Conservation (phyloP, 1,140 invertebrate genomes). For the Drosophila cardini region DNA sequence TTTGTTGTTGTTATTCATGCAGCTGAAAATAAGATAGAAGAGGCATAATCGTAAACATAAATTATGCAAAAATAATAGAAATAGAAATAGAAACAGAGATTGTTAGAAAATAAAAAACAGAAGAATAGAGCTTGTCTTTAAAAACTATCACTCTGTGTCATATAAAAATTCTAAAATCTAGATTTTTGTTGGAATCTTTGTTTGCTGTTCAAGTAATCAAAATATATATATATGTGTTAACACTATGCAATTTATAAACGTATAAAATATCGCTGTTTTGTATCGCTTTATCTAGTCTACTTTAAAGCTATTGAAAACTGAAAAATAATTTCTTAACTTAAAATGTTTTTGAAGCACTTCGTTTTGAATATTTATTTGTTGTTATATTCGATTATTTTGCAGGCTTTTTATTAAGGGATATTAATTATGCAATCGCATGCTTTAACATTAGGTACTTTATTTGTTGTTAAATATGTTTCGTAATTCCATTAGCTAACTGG, state of each 20-base stretch:
- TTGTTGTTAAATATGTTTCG: conserved; percentile 12
- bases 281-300: conserved; percentile 34
- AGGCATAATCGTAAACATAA: conserved; percentile 64
- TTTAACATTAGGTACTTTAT: conserved; percentile 38
- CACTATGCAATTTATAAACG: conserved; percentile 44
- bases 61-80: conserved; percentile 36
- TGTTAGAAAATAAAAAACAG: neutral
- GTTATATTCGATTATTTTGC: neutral
- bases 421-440: conserved; percentile 22
- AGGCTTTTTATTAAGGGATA: neutral
- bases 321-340: conserved; percentile 5
- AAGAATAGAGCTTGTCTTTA: conserved; percentile 6
- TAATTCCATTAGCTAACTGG: conserved; percentile 11
- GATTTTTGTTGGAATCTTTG: conserved; percentile 10
- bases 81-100: conserved; percentile 18
- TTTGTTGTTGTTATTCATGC: conserved; percentile 84
- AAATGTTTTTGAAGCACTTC: conserved; percentile 10
- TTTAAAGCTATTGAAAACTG: conserved; percentile 47
- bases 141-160: conserved; percentile 3
- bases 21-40: conserved; percentile 79
- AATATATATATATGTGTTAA: conserved; percentile 21
- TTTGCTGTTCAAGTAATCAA: conserved; percentile 41
- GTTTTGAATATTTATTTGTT: conserved; percentile 3
- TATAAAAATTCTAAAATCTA: conserved; percentile 26
- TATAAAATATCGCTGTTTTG: conserved; percentile 52